A percentile compares a stretch with the other conserved stretches of the same genome.
Evolutionary conservation across 2,797 vertebrate species (phyloP).

Genomic region (Mastacembelus armatus): DNA sequence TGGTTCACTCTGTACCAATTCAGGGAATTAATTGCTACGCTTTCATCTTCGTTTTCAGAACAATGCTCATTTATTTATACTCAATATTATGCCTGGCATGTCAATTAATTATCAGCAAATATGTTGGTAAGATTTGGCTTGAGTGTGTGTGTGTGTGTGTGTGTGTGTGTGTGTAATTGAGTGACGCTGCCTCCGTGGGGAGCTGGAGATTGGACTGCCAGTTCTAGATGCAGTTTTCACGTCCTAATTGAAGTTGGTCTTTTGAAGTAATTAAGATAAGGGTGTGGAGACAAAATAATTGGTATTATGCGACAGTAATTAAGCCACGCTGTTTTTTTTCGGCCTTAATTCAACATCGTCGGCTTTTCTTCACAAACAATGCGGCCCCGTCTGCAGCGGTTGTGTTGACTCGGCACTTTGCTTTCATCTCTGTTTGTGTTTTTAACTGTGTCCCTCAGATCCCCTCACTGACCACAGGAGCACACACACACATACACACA

Average conservation of each 20-base stretch:
- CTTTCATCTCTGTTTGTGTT: constrained; percentile 64
- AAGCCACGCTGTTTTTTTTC: constrained; percentile 70
- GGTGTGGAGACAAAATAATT: constrained; percentile 85
- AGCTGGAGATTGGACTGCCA: constrained; percentile 72
- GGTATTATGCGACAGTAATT: constrained; percentile 85
- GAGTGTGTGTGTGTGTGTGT: constrained; percentile 43
- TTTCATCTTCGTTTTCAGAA: constrained; percentile 74
- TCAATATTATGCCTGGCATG: constrained; percentile 75
- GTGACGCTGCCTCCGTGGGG: constrained; percentile 72
- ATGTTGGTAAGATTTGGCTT: constrained; percentile 73
- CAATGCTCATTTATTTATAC: constrained; percentile 77
- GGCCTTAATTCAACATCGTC: constrained; percentile 66
- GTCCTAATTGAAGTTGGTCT: constrained; percentile 86
- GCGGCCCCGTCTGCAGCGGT: constrained; percentile 54
- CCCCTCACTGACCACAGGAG: constrained; percentile 58
- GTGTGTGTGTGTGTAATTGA: constrained; percentile 64
- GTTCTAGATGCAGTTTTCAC: constrained; percentile 78
- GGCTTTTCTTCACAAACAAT: constrained; percentile 80
- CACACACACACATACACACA: background rate
- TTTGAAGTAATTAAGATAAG: constrained; percentile 88
- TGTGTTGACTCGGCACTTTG: constrained; percentile 72
- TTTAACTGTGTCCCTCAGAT: constrained; percentile 57
- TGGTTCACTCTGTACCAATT: constrained; percentile 48
- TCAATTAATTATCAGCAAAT: constrained; percentile 80
- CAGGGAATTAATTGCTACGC: constrained; percentile 64